Base-by-base conservation (phyloP, 2,888 invertebrate species). In the Cryptocephalus primarius region DNA sequence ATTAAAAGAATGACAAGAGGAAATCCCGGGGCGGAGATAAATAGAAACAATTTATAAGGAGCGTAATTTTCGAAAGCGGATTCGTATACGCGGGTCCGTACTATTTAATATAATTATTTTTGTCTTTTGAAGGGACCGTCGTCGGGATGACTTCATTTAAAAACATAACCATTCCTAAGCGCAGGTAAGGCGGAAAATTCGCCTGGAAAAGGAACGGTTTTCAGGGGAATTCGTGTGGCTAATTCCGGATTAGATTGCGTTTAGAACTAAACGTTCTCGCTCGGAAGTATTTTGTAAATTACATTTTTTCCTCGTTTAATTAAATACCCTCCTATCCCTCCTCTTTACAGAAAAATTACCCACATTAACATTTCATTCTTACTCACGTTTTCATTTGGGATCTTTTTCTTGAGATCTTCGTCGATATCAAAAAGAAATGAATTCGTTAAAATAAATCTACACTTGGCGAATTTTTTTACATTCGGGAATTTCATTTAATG, bases 131-230 rank as follows among this genome's bases (percentile, higher is more conserved):
- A 6, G 22, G 22, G 22, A 22, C 22, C 22, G 22, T 22, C 22
- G 22, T 22, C 22, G 22, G 22, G 55, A 56, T 54, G 53, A 57
- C 52, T 57, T 56, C 56, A 56, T 60, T 60, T 57, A 56, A 57
- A 60, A 61, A 61, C 57, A 59, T 58, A 58, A 58, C 57, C 58
- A 57, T 61, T 59, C 56, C 57, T 58, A 58, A 55, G 56, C 22
- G 22, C 57, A 58, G 56, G 55, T 57, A 50, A 53, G 48, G 48
- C 33, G 22, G 40, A 43, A 46, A 49, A 55, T 49, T 54, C 50
- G 47, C 52, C 50, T 47, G 40, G 34, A 46, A 22, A 22, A 6
- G 22, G 22, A 22, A 22, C 22, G 22, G 22, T 22, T 22, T 22
- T 42, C 32, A 44, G 41, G 33, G 39, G 22, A 22, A 43, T 47